Base-by-base conservation (phyloP, 92 coral and sea anemone genomes). In the Hydrozoanthus gracilis region DNA sequence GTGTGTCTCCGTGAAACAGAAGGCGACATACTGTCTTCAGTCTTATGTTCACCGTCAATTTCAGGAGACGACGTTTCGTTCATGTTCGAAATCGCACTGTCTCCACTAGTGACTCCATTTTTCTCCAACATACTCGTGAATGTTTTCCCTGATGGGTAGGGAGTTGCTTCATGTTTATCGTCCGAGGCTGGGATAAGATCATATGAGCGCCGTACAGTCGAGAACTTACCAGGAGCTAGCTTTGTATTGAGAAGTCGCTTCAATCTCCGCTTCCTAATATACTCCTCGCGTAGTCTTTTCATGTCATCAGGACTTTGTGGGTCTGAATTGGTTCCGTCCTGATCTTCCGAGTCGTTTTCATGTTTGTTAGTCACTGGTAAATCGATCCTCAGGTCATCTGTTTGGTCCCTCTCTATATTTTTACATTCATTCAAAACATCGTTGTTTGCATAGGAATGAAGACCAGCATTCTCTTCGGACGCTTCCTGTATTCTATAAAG, bases 401-500 rank as follows among this genome's bases (percentile, higher is more conserved):
- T 6, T 68, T 8, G 9, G 12, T 80, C 61, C 51, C 79, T 64
- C 17, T 20, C 69, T 35, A 65, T n/a, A 50, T 16, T 27, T 16
- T 39, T 89, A 65, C 55, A 78, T 27, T 86, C 71, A 62, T 86
- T 86, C 39, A 55, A 14, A 54, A 61, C 6, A n/a, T 35, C 48
- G 82, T 10, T 27, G 39, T 14, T 86, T 6, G 88, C 68, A 35
- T 73, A 79, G 51, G 88, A 46, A 16, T 88, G 83, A 8, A 91
- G 48, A 48, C 88, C 86, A 77, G 83, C 83, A 6, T 83, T 72
- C 79, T 94, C 98, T 68, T 94, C 98, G 44, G 87, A 80, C 58
- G 90, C 94, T 52, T 94, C 98, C 64, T 94, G 95, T 48, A 94
- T 94, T 87, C 87, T 94, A 35, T 94, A 91, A 67, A 95, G 86